Evolutionary conservation across 2,797 vertebrate genomes (phyloP), one percentile per base, ranked within the genome.

Genomic region (Chanos chanos): DNA sequence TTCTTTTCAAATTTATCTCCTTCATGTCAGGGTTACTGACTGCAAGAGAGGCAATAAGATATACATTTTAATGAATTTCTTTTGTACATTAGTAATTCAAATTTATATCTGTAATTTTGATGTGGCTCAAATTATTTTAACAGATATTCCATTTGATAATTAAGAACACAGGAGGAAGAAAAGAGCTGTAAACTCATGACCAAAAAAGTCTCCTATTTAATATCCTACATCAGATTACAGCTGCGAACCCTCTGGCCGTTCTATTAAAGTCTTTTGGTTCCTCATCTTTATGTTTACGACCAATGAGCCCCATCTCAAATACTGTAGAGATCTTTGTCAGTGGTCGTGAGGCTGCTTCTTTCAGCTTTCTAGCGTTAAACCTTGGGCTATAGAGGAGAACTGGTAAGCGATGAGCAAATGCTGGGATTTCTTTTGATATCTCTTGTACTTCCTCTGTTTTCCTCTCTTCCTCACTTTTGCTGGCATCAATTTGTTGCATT

Each of bases 321-420:
- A 87, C 68, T 0, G 89, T 81, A 18, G 80, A 86, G 43, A 91
- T 79, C 55, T 84, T 87, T 1, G 91, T 85, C 40, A 92, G 85
- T 7, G 92, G 90, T 65, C 89, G 87, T 2, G 88, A 77, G 1
- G 91, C 92, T 2, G 91, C 89, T 53, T 97, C 94, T 77, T 71
- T 94, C 1, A 99, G 88, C 67, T 86, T 95, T 55, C 97, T 90
- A 10, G 97, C 97, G 0, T 99, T 91, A 36, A 98, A 99, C 9
- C 73, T 91, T 1, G 97, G 97, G 28, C 92, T 90, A 15, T 91
- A 92, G 0, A 99, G 85, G 13, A 97, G 84, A 70, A 98, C 79
- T 1, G 97, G 95, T 21, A 98, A 78, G 28, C 86, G 91, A 43
- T 86, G 70, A 0, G 81, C 77, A 53, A 87, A 86, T 0, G 86